Evolutionary conservation across 2,888 invertebrate genomes (phyloP).

Genomic region (Anthophora plumipes): DNA sequence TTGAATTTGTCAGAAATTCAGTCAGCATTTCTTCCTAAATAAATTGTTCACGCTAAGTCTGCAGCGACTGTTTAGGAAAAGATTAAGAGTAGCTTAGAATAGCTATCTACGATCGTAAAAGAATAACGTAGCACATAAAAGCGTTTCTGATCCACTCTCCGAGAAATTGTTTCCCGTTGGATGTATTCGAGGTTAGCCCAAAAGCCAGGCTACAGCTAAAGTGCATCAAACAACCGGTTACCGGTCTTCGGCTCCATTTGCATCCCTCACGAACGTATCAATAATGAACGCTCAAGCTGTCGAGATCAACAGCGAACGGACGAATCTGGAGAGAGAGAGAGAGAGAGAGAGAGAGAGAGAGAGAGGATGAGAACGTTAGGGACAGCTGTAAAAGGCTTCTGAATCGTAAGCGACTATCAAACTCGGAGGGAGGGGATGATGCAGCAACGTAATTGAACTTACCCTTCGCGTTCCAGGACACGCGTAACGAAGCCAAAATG

Average conservation of each 20-base stretch:
- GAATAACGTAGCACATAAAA: neutral
- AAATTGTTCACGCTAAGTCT: too few species aligned
- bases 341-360: neutral
- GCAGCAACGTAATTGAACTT: neutral
- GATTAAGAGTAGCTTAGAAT: neutral
- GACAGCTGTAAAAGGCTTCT: constrained; percentile 14
- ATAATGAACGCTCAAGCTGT: constrained; percentile 29
- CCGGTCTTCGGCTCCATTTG: constrained; percentile 18
- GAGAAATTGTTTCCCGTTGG: neutral
- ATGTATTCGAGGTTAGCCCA: constrained; percentile 12
- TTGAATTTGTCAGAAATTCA: too few species aligned
- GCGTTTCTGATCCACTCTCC: neutral
- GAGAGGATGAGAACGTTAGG: neutral
- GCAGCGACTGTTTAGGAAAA: neutral
- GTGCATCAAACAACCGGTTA: constrained; percentile 21
- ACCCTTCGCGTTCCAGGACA: neutral
- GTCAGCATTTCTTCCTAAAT: too few species aligned
- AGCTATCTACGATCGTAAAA: neutral
- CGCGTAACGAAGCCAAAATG: constrained; percentile 27
- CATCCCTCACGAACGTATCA: constrained; percentile 22
- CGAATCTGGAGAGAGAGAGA: neutral
- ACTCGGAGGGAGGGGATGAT: neutral
- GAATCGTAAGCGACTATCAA: neutral
- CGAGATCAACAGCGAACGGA: neutral
- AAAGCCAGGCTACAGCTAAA: constrained; percentile 19